phyloP scores from a whole-genome alignment of 2,888 invertebrate genomes.

The Synanthedon andrenaeformis region DNA sequence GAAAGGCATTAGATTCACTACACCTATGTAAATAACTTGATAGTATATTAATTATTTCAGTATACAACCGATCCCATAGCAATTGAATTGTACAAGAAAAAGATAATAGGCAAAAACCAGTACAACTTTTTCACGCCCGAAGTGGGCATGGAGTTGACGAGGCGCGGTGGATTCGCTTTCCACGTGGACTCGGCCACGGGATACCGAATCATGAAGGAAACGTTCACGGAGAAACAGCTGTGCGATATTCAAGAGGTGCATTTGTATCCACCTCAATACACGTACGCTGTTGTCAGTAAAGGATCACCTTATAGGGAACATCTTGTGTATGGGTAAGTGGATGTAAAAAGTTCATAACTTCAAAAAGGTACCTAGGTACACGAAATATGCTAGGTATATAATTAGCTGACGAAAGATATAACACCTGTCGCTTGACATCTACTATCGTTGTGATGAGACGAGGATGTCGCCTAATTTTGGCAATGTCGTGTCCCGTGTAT shows the following conservation, averaged over 20 bases:
- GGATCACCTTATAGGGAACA: constrained; percentile 74
- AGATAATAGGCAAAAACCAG: constrained; percentile 44
- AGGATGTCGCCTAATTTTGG: too few species aligned
- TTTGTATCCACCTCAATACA: constrained; percentile 71
- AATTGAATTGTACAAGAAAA: constrained; percentile 69
- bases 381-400: too few species aligned
- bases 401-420: too few species aligned
- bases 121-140: constrained; percentile 65
- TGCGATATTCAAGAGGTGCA: constrained; percentile 76
- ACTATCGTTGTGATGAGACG: too few species aligned
- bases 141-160: constrained; percentile 70
- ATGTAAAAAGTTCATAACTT: background rate
- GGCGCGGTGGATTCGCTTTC: constrained; percentile 76
- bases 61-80: constrained; percentile 74
- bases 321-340: constrained; percentile 69
- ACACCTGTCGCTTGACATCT: too few species aligned
- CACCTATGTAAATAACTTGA: too few species aligned
- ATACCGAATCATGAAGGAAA: constrained; percentile 75
- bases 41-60: constrained; percentile 39
- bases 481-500: too few species aligned
- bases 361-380: too few species aligned
- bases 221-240: constrained; percentile 74
- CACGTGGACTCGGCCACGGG: constrained; percentile 76
- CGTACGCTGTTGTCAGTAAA: constrained; percentile 68
- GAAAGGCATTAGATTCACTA: too few species aligned